A percentile compares a stretch with the other conserved stretches of the same genome.
Conservation (phyloP, 2,888 invertebrate genomes). For the Pandemis corylana region DNA sequence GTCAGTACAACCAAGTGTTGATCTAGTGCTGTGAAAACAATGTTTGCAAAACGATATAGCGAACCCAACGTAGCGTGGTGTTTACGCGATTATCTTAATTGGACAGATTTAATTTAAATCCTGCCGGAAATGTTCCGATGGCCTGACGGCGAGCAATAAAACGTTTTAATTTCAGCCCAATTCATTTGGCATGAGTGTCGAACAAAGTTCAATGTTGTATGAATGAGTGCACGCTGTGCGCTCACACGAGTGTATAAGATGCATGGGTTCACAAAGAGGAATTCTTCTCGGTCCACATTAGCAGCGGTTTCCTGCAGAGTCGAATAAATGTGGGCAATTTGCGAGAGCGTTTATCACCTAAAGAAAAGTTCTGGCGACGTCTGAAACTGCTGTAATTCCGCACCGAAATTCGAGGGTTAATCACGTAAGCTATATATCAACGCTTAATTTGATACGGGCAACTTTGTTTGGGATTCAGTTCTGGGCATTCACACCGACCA, state of each 20-base stretch:
- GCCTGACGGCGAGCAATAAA: constrained; percentile 65
- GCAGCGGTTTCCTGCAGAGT: constrained; percentile 69
- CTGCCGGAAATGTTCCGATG: constrained; percentile 58
- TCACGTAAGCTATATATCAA: constrained; percentile 72
- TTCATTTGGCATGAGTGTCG: constrained; percentile 65
- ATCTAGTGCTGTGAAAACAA: neutral
- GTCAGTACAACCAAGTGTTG: neutral
- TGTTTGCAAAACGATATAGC: constrained; percentile 3
- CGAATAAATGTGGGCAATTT: constrained; percentile 81
- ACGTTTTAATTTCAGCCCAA: constrained; percentile 62
- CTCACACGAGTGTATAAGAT: constrained; percentile 51
- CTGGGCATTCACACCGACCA: constrained; percentile 47
- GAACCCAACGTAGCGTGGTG: constrained; percentile 55
- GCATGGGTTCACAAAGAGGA: constrained; percentile 58
- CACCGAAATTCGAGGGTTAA: constrained; percentile 75
- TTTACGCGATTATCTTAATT: constrained; percentile 61
- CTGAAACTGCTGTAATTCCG: constrained; percentile 76
- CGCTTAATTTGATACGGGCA: constrained; percentile 73
- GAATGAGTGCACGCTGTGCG: constrained; percentile 53
- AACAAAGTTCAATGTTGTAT: constrained; percentile 64
- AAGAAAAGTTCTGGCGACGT: constrained; percentile 81
- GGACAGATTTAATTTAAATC: constrained; percentile 63
- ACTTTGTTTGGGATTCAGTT: constrained; percentile 66
- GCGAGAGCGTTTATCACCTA: constrained; percentile 81
- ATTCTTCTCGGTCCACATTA: constrained; percentile 70